Percentiles rank a stretch among this genome's conserved stretches.
These are phyloP conservation scores for Torymus aiolomorphi DNA, from an alignment of 2,888 invertebrate genomes.

Conservation along the genomic window DNA sequence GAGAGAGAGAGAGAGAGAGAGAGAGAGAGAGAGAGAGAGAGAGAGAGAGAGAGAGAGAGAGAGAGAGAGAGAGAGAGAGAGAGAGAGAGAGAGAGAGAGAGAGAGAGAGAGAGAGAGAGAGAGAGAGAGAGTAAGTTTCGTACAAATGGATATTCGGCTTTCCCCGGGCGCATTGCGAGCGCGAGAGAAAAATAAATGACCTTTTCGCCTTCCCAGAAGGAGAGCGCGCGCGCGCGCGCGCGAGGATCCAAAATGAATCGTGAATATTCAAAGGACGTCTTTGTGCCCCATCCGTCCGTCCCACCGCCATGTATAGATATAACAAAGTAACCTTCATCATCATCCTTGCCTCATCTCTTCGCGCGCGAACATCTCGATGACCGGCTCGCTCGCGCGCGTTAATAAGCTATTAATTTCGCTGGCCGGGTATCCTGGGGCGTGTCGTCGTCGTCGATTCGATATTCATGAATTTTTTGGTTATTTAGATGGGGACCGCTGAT, in stretches of 20 bases:
- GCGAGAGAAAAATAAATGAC: conserved; percentile 47
- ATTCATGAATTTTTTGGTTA: too few relatives aligned
- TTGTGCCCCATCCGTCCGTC: conserved; percentile 53
- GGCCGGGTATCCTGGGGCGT: too few relatives aligned
- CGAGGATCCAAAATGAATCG: conserved; percentile 59
- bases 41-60: conserved; percentile 29
- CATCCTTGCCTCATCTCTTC: neutral
- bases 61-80: neutral
- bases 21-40: conserved; percentile 39
- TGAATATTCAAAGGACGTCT: conserved; percentile 66
- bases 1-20: neutral
- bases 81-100: neutral
- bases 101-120: neutral
- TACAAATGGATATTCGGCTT: conserved; percentile 52
- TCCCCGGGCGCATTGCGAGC: neutral
- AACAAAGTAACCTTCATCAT: neutral
- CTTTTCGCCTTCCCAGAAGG: conserved; percentile 39
- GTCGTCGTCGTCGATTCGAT: too few relatives aligned
- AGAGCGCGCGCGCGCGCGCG: conserved; percentile 29
- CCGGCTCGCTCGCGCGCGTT: too few relatives aligned
- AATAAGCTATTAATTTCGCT: too few relatives aligned
- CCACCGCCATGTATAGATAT: neutral
- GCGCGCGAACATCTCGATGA: too few relatives aligned
- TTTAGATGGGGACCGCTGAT: too few relatives aligned
- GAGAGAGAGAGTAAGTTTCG: conserved; percentile 42